A percentile compares a stretch with the other conserved stretches of the same genome.
Conservation (phyloP, 2,113 vertebrate species). For the Dermatemys mawii region DNA sequence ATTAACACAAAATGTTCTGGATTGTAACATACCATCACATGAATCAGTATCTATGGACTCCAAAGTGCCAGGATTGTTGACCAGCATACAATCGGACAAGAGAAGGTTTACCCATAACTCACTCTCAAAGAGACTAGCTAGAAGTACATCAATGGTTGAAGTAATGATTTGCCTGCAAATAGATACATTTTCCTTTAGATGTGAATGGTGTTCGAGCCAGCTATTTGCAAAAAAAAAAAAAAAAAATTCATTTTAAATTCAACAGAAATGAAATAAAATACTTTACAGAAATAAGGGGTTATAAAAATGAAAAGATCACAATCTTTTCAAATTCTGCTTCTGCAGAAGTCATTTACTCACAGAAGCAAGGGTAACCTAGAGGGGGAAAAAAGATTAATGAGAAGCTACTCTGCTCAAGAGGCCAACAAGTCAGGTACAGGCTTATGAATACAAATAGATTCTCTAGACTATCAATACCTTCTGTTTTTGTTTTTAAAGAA, state of each 20-base stretch:
- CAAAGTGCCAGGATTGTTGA: slow-evolving; percentile 74
- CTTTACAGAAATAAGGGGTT: neutral
- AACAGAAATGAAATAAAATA: slow-evolving; percentile 16
- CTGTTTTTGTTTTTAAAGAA: neutral
- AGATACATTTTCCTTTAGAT: slow-evolving; percentile 61
- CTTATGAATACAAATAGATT: slow-evolving; percentile 38
- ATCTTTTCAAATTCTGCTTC: neutral
- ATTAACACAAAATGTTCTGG: slow-evolving; percentile 42
- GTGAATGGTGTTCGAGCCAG: slow-evolving; percentile 55
- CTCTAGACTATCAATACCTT: neutral
- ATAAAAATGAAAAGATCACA: neutral
- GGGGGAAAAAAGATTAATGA: slow-evolving; percentile 20
- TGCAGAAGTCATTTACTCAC: neutral
- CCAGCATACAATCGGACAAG: slow-evolving; percentile 78
- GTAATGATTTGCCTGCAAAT: slow-evolving; percentile 64
- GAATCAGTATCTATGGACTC: slow-evolving; percentile 20
- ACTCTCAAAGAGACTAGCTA: slow-evolving; percentile 56
- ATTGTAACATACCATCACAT: slow-evolving; percentile 20
- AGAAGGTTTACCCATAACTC: slow-evolving; percentile 48
- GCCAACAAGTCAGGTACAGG: neutral
- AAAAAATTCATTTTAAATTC: neutral
- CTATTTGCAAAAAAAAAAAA: slow-evolving; percentile 48
- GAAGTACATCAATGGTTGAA: slow-evolving; percentile 43
- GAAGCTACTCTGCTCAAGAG: slow-evolving; percentile 31
- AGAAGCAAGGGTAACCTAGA: slow-evolving; percentile 14